Percentiles rank a stretch among this genome's conserved stretches.
Conservation (phyloP, 2,797 vertebrate species). For the Cuculus canorus region DNA sequence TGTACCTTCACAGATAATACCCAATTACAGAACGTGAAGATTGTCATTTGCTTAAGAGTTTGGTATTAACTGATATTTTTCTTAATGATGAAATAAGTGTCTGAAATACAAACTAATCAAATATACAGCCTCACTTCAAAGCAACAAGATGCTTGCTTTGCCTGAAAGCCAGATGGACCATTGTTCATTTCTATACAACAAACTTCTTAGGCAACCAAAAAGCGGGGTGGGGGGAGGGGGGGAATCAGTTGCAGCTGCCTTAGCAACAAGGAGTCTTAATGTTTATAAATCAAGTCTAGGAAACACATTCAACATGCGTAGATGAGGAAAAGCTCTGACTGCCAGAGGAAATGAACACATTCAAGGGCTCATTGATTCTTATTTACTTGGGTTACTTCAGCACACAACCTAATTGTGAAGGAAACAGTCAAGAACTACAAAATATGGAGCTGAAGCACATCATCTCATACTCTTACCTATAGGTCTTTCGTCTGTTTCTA, state of each 20-base stretch:
- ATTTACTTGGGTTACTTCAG: neutral
- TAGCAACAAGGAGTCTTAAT: neutral
- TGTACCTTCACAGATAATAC: neutral
- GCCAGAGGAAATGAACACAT: neutral
- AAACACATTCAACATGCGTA: neutral
- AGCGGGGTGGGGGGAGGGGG: rapidly evolving
- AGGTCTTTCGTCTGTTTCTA: neutral
- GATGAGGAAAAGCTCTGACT: neutral
- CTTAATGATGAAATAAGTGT: constrained; percentile 23
- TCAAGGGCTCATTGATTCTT: neutral
- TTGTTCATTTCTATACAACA: neutral
- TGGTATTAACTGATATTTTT: constrained; percentile 8
- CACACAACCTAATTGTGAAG: neutral
- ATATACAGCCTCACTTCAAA: neutral
- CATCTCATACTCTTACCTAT: neutral
- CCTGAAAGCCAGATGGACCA: neutral
- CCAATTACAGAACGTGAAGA: neutral
- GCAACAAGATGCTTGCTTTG: neutral
- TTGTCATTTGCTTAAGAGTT: neutral
- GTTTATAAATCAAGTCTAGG: neutral
- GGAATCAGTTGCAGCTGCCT: neutral
- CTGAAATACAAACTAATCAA: constrained; percentile 19
- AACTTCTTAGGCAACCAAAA: neutral
- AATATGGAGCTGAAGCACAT: neutral
- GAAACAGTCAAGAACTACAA: neutral